A percentile compares a stretch with the other conserved stretches of the same genome.
Conservation (phyloP, 2,797 vertebrate genomes). For the Pelobates cultripes region DNA sequence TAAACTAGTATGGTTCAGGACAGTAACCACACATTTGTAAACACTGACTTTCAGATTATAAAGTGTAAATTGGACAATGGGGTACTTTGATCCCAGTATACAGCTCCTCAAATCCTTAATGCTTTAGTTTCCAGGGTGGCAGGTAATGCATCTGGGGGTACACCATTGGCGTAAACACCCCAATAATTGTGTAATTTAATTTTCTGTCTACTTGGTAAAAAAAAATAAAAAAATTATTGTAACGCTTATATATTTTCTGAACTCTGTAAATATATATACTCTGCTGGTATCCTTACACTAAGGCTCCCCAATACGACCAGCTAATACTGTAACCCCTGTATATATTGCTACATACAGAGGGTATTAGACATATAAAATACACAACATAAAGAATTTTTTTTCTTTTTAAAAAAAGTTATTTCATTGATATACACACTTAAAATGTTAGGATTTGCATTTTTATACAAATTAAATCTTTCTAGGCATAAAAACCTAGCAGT, state of each 20-base stretch:
- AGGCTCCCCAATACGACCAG: constrained; percentile 15
- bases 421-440: constrained; percentile 49
- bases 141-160: neutral
- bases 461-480: constrained; percentile 34
- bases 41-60: neutral
- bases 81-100: neutral
- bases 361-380: constrained; percentile 42
- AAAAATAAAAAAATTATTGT: constrained; percentile 18
- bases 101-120: neutral
- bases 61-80: neutral
- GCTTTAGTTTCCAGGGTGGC: neutral
- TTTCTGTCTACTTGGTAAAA: neutral
- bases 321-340: constrained; percentile 47
- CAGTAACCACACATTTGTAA: neutral
- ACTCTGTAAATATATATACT: constrained; percentile 42
- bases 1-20: no score
- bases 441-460: constrained; percentile 46
- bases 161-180: neutral
- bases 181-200: neutral
- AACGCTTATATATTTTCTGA: constrained; percentile 34
- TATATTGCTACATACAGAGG: constrained; percentile 35
- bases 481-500: constrained; percentile 34
- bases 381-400: constrained; percentile 37
- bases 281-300: constrained; percentile 27
- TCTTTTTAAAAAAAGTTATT: constrained; percentile 40